These are phyloP conservation scores for Pseudorhiza aurosa DNA, from an alignment of 30 jellyfish, hydroid and myxozoan genomes.

Conservation along the genomic window DNA sequence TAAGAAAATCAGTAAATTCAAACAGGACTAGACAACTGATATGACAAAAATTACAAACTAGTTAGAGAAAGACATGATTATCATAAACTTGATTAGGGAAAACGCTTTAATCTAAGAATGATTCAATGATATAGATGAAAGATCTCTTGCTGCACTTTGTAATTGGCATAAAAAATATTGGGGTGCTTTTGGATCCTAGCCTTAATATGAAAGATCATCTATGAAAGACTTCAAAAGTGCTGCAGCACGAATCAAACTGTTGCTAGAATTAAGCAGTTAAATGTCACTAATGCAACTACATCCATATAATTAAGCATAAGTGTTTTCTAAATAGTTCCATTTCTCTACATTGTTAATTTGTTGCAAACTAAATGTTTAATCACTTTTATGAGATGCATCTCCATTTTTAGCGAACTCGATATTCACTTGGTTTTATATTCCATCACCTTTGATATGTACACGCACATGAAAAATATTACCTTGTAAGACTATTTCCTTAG, in stretches of 20 bases:
- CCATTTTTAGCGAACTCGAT: too few species aligned
- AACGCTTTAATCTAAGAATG: background rate
- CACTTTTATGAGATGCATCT: too few species aligned
- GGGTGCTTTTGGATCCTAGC: background rate
- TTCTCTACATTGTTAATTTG: too few species aligned
- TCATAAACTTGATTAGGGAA: background rate
- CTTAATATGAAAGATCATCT: background rate
- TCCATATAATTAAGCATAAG: too few species aligned
- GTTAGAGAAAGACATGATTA: background rate
- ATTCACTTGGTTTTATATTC: too few species aligned
- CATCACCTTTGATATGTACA: too few species aligned
- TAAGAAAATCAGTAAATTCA: background rate
- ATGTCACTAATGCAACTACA: too few species aligned
- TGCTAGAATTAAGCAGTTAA: too few species aligned
- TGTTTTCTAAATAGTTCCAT: too few species aligned
- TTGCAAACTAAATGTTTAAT: too few species aligned
- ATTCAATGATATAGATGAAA: background rate
- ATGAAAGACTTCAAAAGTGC: background rate
- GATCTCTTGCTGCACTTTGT: background rate
- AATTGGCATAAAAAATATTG: background rate
- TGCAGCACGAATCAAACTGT: background rate
- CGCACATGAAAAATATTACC: too few species aligned
- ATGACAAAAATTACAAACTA: background rate
- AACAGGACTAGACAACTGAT: background rate
- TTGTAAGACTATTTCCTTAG: too few species aligned